A percentile compares a stretch with the other conserved stretches of the same genome.
phyloP scores from a whole-genome alignment of 2,888 invertebrate genomes.

The Drosophila peninsularis region DNA sequence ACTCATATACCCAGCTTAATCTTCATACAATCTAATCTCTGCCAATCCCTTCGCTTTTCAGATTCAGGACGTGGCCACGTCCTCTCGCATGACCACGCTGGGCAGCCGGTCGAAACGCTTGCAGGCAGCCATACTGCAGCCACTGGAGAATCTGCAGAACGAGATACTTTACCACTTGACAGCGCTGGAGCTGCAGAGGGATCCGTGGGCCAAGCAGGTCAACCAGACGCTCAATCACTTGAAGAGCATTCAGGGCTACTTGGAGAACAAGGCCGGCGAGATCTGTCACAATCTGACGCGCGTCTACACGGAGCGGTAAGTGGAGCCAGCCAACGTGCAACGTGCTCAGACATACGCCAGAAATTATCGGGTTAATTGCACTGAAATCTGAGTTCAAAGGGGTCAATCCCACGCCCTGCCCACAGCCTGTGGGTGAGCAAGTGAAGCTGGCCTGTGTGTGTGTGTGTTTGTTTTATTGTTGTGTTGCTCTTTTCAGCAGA shows the following conservation, averaged over 20 bases:
- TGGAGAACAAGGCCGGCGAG: conserved; percentile 89
- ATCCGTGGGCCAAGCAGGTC: conserved; percentile 89
- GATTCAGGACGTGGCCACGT: conserved; percentile 89
- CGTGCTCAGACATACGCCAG: neutral
- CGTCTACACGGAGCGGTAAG: conserved; percentile 81
- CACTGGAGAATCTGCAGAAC: conserved; percentile 89
- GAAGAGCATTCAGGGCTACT: conserved; percentile 91
- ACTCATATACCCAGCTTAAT: no score
- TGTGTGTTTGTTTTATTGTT: conserved; percentile 31
- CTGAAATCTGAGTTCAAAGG: conserved; percentile 32
- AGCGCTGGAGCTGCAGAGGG: conserved; percentile 89
- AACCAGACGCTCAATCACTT: conserved; percentile 91
- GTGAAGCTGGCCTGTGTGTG: neutral
- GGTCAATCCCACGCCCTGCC: conserved; percentile 18
- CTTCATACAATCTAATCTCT: neutral
- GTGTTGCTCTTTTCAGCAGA: conserved; percentile 31
- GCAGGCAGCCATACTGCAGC: conserved; percentile 88
- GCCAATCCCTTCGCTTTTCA: conserved; percentile 33
- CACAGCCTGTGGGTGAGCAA: conserved; percentile 28
- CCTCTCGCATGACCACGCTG: conserved; percentile 90
- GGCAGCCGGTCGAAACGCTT: conserved; percentile 88
- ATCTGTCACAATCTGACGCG: conserved; percentile 89
- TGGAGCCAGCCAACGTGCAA: conserved; percentile 1
- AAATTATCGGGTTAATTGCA: conserved; percentile 45
- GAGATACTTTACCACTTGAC: conserved; percentile 91